Evolutionary conservation across 2,888 invertebrate species (phyloP), one percentile per base, ranked within the genome.

Genomic region (Drosophila barbarae): DNA sequence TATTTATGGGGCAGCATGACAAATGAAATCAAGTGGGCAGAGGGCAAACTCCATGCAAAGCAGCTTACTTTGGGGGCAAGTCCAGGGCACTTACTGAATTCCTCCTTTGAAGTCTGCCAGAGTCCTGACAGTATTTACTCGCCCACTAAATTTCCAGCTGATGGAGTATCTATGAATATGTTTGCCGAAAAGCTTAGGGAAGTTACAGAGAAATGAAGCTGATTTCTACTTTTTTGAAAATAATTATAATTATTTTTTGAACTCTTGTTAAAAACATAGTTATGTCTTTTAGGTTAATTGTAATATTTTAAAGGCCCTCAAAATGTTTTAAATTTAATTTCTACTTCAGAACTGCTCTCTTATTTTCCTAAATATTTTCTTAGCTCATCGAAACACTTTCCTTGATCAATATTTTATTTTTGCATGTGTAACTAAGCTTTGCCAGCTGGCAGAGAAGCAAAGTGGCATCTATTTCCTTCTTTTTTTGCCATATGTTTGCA

Each of bases 1-100:
- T 76, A 71, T 83, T 80, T 79, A 74, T 69, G 66, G 55, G 46
- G 44, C 54, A 23, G 38, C 47, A 32, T 41, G 60, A 59, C 61
- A 54, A 61, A 50, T 59, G 52, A 64, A 77, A 46, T 77, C 66
- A 72, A 65, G 60, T 61, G 60, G 60, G 50, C 65, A 28, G 13
- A 28, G 38, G 35, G 10, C 41, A 65, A 46, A 51, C 38, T 51
- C 39, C n/a, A 59, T 52, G 47, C 57, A 58, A 69, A 69, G 58
- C 50, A 39, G 69, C 69, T 69, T 66, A 56, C 21, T 56, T 55
- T 30, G 5, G 15, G 39, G 6, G 3, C 30, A 26, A 3, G 50
- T 21, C 41, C 15, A 30, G 23, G 8, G 18, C 23, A 6, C 39
- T 15, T 15, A 47, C 32, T 46, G 26, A 26, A 26, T 26, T 26